Percentiles rank a stretch among this genome's conserved stretches.
These are phyloP conservation scores for Nomada ferruginata DNA, from an alignment of 2,888 invertebrate genomes.

Conservation along the genomic window DNA sequence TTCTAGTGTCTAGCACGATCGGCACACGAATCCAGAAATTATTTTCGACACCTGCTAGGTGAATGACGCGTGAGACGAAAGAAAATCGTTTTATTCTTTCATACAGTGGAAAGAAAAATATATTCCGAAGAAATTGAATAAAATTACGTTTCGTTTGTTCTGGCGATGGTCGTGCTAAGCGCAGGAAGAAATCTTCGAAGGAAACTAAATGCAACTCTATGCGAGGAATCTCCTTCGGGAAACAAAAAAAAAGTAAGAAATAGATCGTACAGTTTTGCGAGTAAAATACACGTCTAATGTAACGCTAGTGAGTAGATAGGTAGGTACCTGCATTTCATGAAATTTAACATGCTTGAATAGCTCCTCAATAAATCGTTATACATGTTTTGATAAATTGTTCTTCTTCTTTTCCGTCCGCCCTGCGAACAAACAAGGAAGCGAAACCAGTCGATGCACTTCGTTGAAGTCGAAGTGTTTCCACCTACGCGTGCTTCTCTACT, in stretches of 20 bases:
- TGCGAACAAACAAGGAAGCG: neutral
- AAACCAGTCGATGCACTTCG: neutral
- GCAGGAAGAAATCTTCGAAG: constrained; percentile 27
- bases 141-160: neutral
- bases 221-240: constrained; percentile 56
- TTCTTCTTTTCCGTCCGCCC: constrained; percentile 3
- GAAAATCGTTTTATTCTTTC: neutral
- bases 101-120: neutral
- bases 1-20: constrained; percentile 52
- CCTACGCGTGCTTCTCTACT: too few relatives aligned
- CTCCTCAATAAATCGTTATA: constrained; percentile 83
- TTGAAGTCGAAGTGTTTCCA: too few relatives aligned
- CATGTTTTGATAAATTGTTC: constrained; percentile 80
- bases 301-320: constrained; percentile 80
- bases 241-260: constrained; percentile 26
- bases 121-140: neutral
- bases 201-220: constrained; percentile 54
- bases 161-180: constrained; percentile 52
- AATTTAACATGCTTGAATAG: constrained; percentile 82
- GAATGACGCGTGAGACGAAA: neutral
- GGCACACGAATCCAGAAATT: constrained; percentile 14
- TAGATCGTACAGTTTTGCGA: constrained; percentile 69
- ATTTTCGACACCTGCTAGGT: constrained; percentile 15
- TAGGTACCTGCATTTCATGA: constrained; percentile 83
- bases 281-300: constrained; percentile 78